Evolutionary conservation across 53 echinoderm and acorn worm species (phyloP).

Genomic region (Paracentrotus lividus): DNA sequence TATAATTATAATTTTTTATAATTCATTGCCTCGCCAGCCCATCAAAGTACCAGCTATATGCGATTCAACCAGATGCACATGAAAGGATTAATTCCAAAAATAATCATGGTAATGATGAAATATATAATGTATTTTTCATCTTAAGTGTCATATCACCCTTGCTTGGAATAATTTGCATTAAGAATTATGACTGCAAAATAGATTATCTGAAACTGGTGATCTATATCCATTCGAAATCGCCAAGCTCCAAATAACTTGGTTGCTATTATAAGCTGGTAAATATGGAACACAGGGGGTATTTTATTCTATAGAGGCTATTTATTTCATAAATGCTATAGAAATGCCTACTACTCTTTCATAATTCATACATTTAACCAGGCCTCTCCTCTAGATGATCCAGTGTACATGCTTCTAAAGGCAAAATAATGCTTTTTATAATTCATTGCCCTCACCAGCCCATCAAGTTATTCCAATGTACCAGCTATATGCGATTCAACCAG

Average conservation of each 20-base stretch:
- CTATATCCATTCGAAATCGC: not conserved
- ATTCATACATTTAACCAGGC: not conserved
- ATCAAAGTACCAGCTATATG: not conserved
- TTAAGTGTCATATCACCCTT: no score
- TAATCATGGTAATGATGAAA: conserved; percentile 29
- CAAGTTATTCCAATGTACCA: not conserved
- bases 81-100: not conserved
- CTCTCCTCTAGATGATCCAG: not conserved
- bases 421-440: not conserved
- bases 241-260: not conserved
- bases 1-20: no score
- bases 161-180: no score
- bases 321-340: not conserved
- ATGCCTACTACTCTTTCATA: not conserved
- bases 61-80: not conserved
- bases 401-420: not conserved
- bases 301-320: conserved; percentile 5
- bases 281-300: not conserved
- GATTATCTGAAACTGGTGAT: not conserved
- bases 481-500: not conserved
- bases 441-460: not conserved
- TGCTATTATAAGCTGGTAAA: not conserved
- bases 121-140: not conserved
- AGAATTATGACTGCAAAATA: not conserved
- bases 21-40: not conserved